A percentile compares a stretch with the other conserved stretches of the same genome.
phyloP scores from a whole-genome alignment of 1,140 invertebrate genomes.

The Carcinoscorpius rotundicauda region DNA sequence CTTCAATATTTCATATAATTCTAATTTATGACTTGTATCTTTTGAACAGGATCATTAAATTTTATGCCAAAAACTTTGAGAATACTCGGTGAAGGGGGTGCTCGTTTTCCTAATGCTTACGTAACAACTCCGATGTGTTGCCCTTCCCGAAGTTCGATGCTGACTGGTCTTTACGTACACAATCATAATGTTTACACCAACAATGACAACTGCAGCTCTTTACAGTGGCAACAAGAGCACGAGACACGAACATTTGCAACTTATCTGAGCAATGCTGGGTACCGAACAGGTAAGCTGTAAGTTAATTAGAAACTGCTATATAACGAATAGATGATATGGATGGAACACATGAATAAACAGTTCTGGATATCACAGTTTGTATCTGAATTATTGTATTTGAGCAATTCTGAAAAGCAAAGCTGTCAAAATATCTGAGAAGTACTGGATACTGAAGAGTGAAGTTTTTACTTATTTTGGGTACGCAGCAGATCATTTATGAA shows the following conservation, averaged over 20 bases:
- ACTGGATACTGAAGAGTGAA: no score
- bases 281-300: constrained; percentile 58
- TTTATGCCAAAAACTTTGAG: constrained; percentile 86
- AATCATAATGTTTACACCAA: constrained; percentile 65
- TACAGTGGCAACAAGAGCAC: constrained; percentile 79
- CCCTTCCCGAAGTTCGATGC: constrained; percentile 75
- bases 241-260: constrained; percentile 85
- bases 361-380: no score
- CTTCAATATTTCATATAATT: no score
- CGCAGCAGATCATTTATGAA: no score
- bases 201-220: constrained; percentile 41
- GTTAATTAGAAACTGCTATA: not conserved
- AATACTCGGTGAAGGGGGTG: constrained; percentile 70
- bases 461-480: no score
- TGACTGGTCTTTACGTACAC: constrained; percentile 91
- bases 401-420: no score
- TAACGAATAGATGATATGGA: no score
- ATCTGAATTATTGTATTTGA: no score
- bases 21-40: no score
- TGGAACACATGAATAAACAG: no score
- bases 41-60: constrained; percentile 44
- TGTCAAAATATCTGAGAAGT: no score
- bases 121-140: constrained; percentile 96
- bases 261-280: constrained; percentile 83
- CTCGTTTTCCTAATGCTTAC: constrained; percentile 86